Evolutionary conservation across 2,888 invertebrate genomes (phyloP).

Genomic region (Phrixothrix hirtus): DNA sequence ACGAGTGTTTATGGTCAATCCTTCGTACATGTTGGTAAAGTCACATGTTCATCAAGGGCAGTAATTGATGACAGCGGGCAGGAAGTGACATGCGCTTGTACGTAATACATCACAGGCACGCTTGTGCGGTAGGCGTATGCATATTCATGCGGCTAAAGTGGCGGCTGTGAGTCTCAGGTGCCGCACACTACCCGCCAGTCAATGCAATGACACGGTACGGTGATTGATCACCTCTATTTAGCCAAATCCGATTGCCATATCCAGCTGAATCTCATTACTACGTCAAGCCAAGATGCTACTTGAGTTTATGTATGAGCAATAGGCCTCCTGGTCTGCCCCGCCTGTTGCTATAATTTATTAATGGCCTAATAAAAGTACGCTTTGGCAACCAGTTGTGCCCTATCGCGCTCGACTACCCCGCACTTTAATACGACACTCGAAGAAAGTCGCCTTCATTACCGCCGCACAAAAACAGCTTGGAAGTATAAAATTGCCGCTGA

Average conservation of each 20-base stretch:
- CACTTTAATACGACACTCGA: constrained; percentile 49
- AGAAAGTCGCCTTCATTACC: constrained; percentile 47
- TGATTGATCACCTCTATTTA: constrained; percentile 56
- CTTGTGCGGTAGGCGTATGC: constrained; percentile 47
- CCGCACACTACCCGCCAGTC: constrained; percentile 47
- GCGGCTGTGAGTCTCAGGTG: constrained; percentile 49
- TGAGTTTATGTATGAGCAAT: constrained; percentile 57
- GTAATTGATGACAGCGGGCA: constrained; percentile 56
- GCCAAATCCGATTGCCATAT: constrained; percentile 57
- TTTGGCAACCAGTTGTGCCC: constrained; percentile 51
- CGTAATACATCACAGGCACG: constrained; percentile 44
- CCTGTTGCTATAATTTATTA: constrained; percentile 59
- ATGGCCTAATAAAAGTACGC: constrained; percentile 57
- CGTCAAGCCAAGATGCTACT: constrained; percentile 58
- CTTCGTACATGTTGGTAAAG: constrained; percentile 56
- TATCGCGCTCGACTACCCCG: constrained; percentile 44
- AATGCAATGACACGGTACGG: constrained; percentile 52
- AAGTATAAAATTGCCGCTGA: constrained; percentile 45
- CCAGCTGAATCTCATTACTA: constrained; percentile 58
- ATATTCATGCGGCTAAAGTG: constrained; percentile 51
- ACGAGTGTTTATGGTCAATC: constrained; percentile 53
- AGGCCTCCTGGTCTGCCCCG: constrained; percentile 50
- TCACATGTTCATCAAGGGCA: constrained; percentile 57
- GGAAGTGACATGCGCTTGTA: constrained; percentile 46
- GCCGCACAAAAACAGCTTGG: constrained; percentile 45